These are phyloP conservation scores for Heteropelma amictum DNA, from an alignment of 2,888 invertebrate species.

Conservation along the genomic window DNA sequence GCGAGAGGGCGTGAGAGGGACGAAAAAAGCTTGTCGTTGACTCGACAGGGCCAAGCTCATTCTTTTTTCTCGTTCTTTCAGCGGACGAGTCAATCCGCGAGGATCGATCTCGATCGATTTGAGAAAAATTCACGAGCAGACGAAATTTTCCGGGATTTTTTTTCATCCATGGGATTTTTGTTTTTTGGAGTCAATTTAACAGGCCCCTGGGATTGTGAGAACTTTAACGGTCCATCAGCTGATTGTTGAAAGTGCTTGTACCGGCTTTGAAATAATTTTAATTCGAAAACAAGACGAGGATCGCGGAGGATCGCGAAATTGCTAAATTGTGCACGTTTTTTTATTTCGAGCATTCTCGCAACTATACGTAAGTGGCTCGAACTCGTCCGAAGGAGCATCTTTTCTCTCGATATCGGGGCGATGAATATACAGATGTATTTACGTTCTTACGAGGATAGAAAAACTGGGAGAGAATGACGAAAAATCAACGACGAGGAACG, in stretches of 20 bases:
- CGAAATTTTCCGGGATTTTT: no score
- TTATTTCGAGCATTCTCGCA: background rate
- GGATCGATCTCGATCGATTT: background rate
- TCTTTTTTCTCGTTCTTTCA: slow-evolving; percentile 19
- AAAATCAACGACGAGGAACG: slow-evolving; percentile 56
- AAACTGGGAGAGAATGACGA: background rate
- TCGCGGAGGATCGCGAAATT: slow-evolving; percentile 38
- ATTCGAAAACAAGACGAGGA: background rate
- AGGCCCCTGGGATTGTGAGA: no score
- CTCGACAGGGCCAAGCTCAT: slow-evolving; percentile 30
- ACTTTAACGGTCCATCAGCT: no score
- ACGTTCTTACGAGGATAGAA: slow-evolving; percentile 8
- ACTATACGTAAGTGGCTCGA: background rate
- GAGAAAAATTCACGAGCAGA: slow-evolving; percentile 54
- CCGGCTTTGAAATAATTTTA: no score
- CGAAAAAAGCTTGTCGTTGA: slow-evolving; percentile 37
- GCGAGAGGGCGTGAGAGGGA: background rate
- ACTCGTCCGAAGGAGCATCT: background rate
- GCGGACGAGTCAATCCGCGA: slow-evolving; percentile 56
- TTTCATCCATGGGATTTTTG: no score
- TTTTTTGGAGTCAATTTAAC: no score
- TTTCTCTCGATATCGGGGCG: background rate
- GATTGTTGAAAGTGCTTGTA: background rate
- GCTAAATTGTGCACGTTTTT: slow-evolving; percentile 7
- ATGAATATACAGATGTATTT: slow-evolving; percentile 1